Percentiles rank a stretch among this genome's conserved stretches.
These are phyloP conservation scores for Chesias legatella DNA, from an alignment of 2,888 invertebrate genomes.

Conservation along the genomic window DNA sequence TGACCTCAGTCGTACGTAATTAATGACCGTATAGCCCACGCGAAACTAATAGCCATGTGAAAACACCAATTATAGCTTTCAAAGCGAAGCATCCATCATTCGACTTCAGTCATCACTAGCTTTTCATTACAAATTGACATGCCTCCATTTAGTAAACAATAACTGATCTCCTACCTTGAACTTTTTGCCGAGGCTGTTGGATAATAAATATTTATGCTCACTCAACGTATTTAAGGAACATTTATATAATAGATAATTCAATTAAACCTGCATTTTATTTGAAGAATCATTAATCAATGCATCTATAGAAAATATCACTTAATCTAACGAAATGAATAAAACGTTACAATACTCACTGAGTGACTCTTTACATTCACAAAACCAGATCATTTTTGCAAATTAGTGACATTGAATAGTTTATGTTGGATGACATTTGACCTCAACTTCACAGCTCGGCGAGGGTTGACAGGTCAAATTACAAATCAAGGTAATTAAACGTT, in stretches of 20 bases:
- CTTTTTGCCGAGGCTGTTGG: conserved; percentile 53
- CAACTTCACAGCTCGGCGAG: conserved; percentile 39
- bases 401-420: neutral
- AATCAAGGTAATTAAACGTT: conserved; percentile 49
- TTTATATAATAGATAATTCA: conserved; percentile 31
- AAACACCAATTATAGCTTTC: conserved; percentile 44
- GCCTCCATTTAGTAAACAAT: conserved; percentile 53
- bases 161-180: conserved; percentile 57
- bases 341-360: too few relatives aligned
- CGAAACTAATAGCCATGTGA: conserved; percentile 34
- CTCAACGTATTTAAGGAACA: conserved; percentile 48
- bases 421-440: conserved; percentile 35
- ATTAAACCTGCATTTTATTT: conserved; percentile 24
- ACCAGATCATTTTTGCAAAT: conserved; percentile 4
- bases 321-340: conserved; percentile 6
- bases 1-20: conserved; percentile 34
- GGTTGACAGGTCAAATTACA: conserved; percentile 53
- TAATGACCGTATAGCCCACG: conserved; percentile 31
- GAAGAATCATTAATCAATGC: conserved; percentile 12
- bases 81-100: conserved; percentile 37
- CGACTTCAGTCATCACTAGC: conserved; percentile 23
- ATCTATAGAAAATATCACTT: neutral
- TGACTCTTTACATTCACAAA: conserved; percentile 1
- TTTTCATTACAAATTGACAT: conserved; percentile 14
- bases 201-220: conserved; percentile 43